Conservation (phyloP, 2,797 vertebrate species). For the Erethizon dorsatum region DNA sequence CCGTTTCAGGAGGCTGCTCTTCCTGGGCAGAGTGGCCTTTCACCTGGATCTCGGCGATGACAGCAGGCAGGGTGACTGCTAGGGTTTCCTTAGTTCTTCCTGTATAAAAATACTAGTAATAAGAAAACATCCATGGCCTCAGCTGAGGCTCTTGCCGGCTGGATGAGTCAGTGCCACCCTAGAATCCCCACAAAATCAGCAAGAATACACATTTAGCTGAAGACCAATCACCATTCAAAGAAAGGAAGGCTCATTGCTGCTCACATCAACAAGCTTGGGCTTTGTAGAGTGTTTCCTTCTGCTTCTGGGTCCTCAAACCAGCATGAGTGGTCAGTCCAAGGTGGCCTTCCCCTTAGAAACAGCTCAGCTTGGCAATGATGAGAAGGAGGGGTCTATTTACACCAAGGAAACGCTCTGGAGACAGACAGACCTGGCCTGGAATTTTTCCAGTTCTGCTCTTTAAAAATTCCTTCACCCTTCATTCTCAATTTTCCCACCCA, state of each 20-base stretch:
- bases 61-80: not conserved
- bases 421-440: not conserved
- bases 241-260: not conserved
- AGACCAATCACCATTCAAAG: not conserved
- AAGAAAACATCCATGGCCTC: not conserved
- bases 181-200: not conserved
- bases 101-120: not conserved
- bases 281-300: not conserved
- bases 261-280: not conserved
- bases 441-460: not conserved
- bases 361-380: too few species aligned
- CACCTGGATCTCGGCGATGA: not conserved
- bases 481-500: not conserved
- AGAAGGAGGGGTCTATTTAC: not conserved
- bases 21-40: not conserved
- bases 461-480: not conserved
- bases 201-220: not conserved
- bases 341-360: not conserved
- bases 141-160: not conserved
- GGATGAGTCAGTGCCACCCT: not conserved
- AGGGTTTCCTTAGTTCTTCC: not conserved
- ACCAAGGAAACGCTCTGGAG: not conserved
- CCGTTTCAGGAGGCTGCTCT: not conserved
- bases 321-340: too few species aligned
- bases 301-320: not conserved